Evolutionary conservation across 2,888 invertebrate genomes (phyloP).

Genomic region (Stictocephala bisonia): DNA sequence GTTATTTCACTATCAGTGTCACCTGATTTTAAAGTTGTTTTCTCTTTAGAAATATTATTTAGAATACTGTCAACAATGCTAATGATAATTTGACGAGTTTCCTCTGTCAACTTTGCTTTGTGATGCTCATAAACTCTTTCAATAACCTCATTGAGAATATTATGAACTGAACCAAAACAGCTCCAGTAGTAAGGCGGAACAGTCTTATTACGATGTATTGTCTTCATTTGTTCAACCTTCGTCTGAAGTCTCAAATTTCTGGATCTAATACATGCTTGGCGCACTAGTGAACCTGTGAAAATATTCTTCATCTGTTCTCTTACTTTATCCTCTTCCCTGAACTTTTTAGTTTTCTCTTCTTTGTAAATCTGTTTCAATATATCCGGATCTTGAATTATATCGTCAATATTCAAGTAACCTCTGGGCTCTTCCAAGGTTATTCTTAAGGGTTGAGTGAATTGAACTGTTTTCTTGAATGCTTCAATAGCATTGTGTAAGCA

Average conservation of each 20-base stretch:
- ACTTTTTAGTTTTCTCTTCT: neutral
- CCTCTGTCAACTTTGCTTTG: no score
- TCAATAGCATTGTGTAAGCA: neutral
- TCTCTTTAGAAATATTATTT: no score
- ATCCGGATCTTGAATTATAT: neutral
- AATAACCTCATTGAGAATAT: slow-evolving; percentile 13
- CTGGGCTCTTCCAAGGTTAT: neutral
- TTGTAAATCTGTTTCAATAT: neutral
- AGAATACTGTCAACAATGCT: no score
- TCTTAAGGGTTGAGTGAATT: neutral
- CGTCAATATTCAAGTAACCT: neutral
- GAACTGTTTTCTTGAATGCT: neutral
- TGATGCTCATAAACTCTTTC: slow-evolving; percentile 14
- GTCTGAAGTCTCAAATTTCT: neutral
- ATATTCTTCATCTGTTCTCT: neutral
- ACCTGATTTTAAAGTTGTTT: no score
- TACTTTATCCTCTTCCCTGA: neutral
- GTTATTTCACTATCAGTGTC: no score
- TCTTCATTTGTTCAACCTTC: slow-evolving; percentile 5
- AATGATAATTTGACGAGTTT: no score
- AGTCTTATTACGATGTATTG: neutral
- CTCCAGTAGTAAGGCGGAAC: slow-evolving; percentile 20
- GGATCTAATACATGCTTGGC: neutral
- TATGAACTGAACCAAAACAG: slow-evolving; percentile 17
- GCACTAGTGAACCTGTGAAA: neutral